Base-by-base conservation (phyloP, 2,797 vertebrate species). In the Trichosurus vulpecula region DNA sequence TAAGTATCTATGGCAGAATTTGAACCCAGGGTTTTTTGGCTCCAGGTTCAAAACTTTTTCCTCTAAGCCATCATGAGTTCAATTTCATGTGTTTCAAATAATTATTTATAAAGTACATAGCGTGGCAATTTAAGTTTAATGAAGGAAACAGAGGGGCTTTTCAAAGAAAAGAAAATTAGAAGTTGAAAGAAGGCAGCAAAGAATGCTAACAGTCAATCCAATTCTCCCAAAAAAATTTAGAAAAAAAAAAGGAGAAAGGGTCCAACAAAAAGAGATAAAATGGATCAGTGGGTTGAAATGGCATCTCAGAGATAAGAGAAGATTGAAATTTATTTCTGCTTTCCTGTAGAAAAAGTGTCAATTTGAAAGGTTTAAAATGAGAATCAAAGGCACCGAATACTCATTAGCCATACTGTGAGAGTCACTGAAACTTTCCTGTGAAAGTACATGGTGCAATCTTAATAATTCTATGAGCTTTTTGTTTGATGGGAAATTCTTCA, bases 381-480 rank as follows among this genome's bases (percentile, higher is more conserved):
- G 5, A 92, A n/a, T 92, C 22, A 47, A 35, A 96, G 30, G 52
- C 4, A 54, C 41, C n/a, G 9, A 51, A 55, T 95, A n/a, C 92
- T 94, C 25, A 66, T 58, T 93, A 58, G 90, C 56, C 19, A 89
- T 41, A 92, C 29, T 51, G 27, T 12, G 90, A 94, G 30, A 41
- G 19, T 30, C 56, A 81, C 54, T 61, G 51, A 47, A 93, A 52
- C 19, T 81, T 94, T 91, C n/a, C 41, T 57, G 25, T 19, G 31
- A 54, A 57, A 54, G 14, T 54, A 47, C 19, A 81, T 47, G 89
- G 57, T 91, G 52, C 90, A 91, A 92, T 8, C 41, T 51, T 35
- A 93, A 94, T 53, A 41, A 41, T 30, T 95, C 52, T 53, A 90
- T 19, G 19, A 6, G 91, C 89, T 90, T 41, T 96, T 6, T 61